Conservation (phyloP, 2,113 vertebrate genomes). For the Otolemur garnettii region DNA sequence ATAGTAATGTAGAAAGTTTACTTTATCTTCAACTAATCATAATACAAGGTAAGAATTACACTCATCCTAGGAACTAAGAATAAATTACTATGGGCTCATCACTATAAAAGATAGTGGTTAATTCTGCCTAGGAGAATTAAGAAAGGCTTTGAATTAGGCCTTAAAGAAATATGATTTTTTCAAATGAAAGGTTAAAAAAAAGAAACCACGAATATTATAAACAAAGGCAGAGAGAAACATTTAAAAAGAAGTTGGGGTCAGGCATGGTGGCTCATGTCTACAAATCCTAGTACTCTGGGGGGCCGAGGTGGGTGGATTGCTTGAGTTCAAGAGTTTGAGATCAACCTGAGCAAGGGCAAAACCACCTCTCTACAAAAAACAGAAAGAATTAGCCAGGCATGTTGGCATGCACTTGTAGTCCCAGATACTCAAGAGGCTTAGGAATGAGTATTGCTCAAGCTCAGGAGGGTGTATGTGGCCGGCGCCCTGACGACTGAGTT, state of each 20-base stretch:
- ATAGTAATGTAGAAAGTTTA: not conserved
- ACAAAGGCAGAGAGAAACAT: constrained; percentile 31
- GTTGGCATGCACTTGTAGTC: too few species aligned
- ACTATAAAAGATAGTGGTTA: not conserved
- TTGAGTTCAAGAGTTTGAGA: too few species aligned
- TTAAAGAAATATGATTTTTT: constrained; percentile 18
- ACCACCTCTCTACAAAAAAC: too few species aligned
- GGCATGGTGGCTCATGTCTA: too few species aligned
- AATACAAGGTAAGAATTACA: constrained; percentile 19
- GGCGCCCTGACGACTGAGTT: too few species aligned
- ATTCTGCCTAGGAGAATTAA: not conserved
- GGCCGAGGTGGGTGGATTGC: too few species aligned
- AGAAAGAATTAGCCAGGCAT: too few species aligned
- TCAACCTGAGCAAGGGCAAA: too few species aligned
- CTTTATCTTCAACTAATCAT: not conserved
- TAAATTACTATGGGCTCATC: constrained; percentile 12
- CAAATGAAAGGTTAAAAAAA: constrained; percentile 35
- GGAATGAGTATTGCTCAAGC: too few species aligned
- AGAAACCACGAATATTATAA: not conserved
- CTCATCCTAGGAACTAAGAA: not conserved
- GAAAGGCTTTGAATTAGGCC: not conserved
- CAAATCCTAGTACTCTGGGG: too few species aligned
- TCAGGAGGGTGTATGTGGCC: too few species aligned
- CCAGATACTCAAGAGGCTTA: too few species aligned
- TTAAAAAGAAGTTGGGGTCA: not conserved